Evolutionary conservation across 2,797 vertebrate genomes (phyloP).

Genomic region (Danio albolineatus): DNA sequence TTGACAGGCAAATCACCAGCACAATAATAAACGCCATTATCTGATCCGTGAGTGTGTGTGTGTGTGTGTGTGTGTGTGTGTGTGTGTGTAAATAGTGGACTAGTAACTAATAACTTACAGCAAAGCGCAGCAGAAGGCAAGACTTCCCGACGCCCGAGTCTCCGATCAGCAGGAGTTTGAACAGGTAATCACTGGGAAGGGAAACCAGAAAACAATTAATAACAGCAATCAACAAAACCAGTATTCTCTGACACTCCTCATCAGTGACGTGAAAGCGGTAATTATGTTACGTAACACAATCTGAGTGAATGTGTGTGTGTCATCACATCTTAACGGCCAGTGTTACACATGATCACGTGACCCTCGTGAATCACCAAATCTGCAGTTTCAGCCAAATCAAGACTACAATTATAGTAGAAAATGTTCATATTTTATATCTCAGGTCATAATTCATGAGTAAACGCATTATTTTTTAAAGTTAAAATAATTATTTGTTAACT

Average conservation of each 20-base stretch:
- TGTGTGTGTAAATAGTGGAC: background rate
- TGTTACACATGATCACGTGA: background rate
- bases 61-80: background rate
- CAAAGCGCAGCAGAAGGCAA: conserved; percentile 97
- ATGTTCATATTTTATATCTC: no score
- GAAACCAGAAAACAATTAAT: background rate
- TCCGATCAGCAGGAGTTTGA: conserved; percentile 98
- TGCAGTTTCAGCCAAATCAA: no score
- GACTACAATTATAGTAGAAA: no score
- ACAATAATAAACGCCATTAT: background rate
- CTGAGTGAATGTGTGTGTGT: background rate
- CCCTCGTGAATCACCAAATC: background rate
- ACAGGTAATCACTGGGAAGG: conserved; percentile 95
- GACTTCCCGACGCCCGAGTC: conserved; percentile 98
- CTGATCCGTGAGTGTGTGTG: background rate
- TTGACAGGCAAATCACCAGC: background rate
- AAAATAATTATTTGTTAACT: no score
- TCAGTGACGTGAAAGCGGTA: background rate
- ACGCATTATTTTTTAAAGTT: no score
- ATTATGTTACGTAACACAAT: background rate
- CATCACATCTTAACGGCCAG: background rate
- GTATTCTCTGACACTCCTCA: background rate
- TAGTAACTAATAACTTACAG: conserved; percentile 90
- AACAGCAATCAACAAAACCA: no score
- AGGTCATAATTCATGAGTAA: no score